Conservation (phyloP, 2,888 invertebrate species). For the Lottia gigantea region DNA sequence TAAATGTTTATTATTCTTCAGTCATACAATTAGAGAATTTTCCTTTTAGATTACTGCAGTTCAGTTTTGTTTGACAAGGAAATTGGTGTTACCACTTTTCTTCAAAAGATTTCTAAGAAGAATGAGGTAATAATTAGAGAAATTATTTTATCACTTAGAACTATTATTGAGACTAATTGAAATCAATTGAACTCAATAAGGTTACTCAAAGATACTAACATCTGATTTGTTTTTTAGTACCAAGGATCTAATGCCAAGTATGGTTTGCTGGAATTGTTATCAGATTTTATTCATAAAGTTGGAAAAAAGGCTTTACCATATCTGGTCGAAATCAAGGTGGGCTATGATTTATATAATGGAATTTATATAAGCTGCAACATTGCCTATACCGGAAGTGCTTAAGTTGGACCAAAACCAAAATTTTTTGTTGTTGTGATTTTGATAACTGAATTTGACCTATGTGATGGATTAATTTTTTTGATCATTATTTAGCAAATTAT, state of each 20-base stretch:
- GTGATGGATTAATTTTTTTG: neutral
- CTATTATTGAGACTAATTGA: too few relatives aligned
- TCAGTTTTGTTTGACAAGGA: slow-evolving; percentile 61
- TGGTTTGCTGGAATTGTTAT: slow-evolving; percentile 54
- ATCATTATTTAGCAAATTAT: too few relatives aligned
- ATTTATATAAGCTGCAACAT: too few relatives aligned
- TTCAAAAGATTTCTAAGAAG: slow-evolving; percentile 48
- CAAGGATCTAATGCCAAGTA: slow-evolving; percentile 47
- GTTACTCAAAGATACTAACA: too few relatives aligned
- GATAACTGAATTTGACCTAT: too few relatives aligned
- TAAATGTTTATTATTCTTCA: too few relatives aligned
- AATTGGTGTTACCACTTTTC: slow-evolving; percentile 53
- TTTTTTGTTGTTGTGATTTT: too few relatives aligned
- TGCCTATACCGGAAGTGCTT: too few relatives aligned
- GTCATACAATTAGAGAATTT: too few relatives aligned
- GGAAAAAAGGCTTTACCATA: slow-evolving; percentile 58
- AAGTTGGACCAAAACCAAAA: too few relatives aligned
- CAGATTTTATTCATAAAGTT: slow-evolving; percentile 52
- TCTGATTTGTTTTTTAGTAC: slow-evolving; percentile 40
- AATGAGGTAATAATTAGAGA: slow-evolving; percentile 52
- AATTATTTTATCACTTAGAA: too few relatives aligned
- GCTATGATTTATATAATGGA: neutral
- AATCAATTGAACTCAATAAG: too few relatives aligned
- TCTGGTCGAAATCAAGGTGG: slow-evolving; percentile 64
- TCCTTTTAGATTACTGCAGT: slow-evolving; percentile 59